Evolutionary conservation across 2,888 invertebrate genomes (phyloP).

Genomic region (Furcula furcula): DNA sequence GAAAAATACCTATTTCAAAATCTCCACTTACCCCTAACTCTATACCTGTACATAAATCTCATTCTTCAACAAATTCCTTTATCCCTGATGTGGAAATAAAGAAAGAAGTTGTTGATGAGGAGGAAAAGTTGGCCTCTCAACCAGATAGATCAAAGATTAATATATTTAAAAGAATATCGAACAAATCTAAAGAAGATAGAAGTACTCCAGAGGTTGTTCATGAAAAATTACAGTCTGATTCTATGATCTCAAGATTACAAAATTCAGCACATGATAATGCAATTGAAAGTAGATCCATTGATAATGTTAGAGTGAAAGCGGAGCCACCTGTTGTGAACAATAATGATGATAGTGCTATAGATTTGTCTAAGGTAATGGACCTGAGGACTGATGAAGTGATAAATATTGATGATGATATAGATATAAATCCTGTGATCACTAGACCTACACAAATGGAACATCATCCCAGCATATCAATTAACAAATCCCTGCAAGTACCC

Average conservation of each 20-base stretch:
- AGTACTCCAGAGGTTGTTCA: slow-evolving; percentile 61
- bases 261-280: slow-evolving; percentile 54
- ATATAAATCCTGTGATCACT: slow-evolving; percentile 49
- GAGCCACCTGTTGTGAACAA: slow-evolving; percentile 73
- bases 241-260: slow-evolving; percentile 71
- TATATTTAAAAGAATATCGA: slow-evolving; percentile 93
- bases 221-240: slow-evolving; percentile 65
- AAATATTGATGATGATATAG: slow-evolving; percentile 73
- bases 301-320: slow-evolving; percentile 55
- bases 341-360: slow-evolving; percentile 75
- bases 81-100: slow-evolving; percentile 69
- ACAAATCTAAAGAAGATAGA: slow-evolving; percentile 86
- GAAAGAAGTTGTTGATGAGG: slow-evolving; percentile 75
- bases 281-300: slow-evolving; percentile 47
- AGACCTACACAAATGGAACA: slow-evolving; percentile 43
- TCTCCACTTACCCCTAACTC: slow-evolving; percentile 70
- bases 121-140: slow-evolving; percentile 86
- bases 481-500: slow-evolving; percentile 68
- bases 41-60: slow-evolving; percentile 55
- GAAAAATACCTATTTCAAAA: slow-evolving; percentile 74
- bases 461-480: slow-evolving; percentile 64
- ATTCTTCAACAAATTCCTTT: slow-evolving; percentile 49
- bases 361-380: slow-evolving; percentile 74
- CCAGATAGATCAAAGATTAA: slow-evolving; percentile 93
- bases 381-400: slow-evolving; percentile 76